Percentiles rank a stretch among this genome's conserved stretches.
These are phyloP conservation scores for Pogonophryne albipinna DNA, from an alignment of 2,797 vertebrate genomes.

Conservation along the genomic window DNA sequence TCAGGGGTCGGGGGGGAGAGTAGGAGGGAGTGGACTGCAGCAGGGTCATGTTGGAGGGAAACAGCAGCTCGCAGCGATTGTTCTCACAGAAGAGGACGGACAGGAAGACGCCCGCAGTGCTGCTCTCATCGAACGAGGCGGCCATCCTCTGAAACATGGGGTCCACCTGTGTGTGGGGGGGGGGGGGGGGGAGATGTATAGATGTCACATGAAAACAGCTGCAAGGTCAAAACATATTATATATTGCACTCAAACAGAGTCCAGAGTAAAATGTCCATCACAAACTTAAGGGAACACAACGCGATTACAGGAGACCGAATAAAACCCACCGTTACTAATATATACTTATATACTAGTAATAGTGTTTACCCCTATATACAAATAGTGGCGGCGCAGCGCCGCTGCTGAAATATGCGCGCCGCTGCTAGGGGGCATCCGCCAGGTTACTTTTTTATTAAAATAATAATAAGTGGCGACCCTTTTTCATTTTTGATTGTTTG, in stretches of 20 bases:
- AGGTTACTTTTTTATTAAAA: too few relatives aligned
- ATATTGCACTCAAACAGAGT: background rate
- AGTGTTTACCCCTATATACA: too few relatives aligned
- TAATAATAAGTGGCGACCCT: too few relatives aligned
- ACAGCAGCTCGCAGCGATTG: slow-evolving; percentile 88
- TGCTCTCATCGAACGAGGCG: slow-evolving; percentile 93
- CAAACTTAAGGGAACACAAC: too few relatives aligned
- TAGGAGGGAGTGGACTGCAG: slow-evolving; percentile 82
- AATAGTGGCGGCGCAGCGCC: too few relatives aligned
- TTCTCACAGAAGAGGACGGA: slow-evolving; percentile 85
- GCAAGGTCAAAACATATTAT: background rate
- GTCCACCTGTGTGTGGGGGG: slow-evolving; percentile 84
- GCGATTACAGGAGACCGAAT: too few relatives aligned
- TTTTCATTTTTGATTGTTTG: too few relatives aligned
- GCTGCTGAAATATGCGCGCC: too few relatives aligned
- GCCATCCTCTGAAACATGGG: slow-evolving; percentile 94
- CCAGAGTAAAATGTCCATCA: background rate
- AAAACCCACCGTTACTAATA: too few relatives aligned
- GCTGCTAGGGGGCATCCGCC: too few relatives aligned
- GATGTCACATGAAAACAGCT: background rate
- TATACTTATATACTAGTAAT: too few relatives aligned
- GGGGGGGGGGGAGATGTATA: slow-evolving; percentile 1
- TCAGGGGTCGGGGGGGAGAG: slow-evolving; percentile 73
- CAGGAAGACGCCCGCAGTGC: slow-evolving; percentile 91
- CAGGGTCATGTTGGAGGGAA: slow-evolving; percentile 85